phyloP scores from a whole-genome alignment of 2,888 invertebrate genomes.

The Acholoe squamosa region DNA sequence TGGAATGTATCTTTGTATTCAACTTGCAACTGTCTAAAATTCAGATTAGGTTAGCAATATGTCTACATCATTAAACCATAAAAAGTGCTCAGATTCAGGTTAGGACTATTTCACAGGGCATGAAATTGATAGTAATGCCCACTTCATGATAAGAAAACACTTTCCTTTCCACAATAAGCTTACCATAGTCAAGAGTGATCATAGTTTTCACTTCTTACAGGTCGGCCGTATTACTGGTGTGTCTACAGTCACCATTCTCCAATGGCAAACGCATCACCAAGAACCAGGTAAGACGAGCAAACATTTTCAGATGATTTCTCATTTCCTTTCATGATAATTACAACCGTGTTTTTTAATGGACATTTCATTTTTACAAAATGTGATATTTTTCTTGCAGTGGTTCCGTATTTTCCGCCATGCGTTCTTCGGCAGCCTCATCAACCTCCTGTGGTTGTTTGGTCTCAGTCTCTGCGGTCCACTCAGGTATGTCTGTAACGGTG shows the following conservation, averaged over 20 bases:
- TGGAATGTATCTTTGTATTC: too few species aligned
- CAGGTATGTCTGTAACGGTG: conserved; percentile 76
- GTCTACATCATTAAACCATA: too few species aligned
- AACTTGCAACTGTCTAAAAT: too few species aligned
- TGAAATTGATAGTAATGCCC: too few species aligned
- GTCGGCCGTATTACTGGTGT: conserved; percentile 82
- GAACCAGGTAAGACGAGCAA: conserved; percentile 77
- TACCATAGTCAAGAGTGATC: too few species aligned
- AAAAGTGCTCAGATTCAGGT: too few species aligned
- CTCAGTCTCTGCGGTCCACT: conserved; percentile 85
- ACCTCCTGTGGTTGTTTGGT: conserved; percentile 85
- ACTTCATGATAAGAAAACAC: too few species aligned
- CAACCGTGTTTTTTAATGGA: background rate
- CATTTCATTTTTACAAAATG: background rate
- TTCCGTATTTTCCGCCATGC: conserved; percentile 82
- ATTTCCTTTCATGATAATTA: too few species aligned
- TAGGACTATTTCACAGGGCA: too few species aligned
- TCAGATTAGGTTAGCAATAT: too few species aligned
- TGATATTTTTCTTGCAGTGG: conserved; percentile 77
- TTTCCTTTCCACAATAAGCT: too few species aligned
- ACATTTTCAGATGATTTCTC: too few species aligned
- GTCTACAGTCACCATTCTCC: conserved; percentile 84
- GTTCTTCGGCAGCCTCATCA: conserved; percentile 82
- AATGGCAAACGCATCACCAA: conserved; percentile 81
- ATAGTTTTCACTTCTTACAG: conserved; percentile 73